Evolutionary conservation across 1,140 invertebrate genomes (phyloP).

Genomic region (Scaptomyza montana): DNA sequence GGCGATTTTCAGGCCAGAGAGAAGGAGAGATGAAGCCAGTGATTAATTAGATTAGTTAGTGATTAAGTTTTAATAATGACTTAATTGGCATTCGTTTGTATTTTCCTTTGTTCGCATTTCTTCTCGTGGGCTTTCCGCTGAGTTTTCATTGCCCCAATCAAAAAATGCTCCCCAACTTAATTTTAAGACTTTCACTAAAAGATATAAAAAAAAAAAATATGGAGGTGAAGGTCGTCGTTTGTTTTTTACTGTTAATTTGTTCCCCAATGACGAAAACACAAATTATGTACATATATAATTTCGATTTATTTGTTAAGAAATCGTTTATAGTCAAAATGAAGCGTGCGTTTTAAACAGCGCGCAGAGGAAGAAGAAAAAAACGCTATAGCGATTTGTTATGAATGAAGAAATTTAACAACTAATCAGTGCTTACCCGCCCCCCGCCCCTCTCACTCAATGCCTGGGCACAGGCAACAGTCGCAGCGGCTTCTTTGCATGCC

Average conservation of each 20-base stretch:
- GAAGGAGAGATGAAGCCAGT: not conserved
- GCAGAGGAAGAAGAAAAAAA: not conserved
- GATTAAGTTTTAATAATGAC: constrained; percentile 6
- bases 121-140: constrained; percentile 8
- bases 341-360: constrained; percentile 16
- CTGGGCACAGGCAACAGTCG: constrained; percentile 52
- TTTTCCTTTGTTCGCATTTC: constrained; percentile 8
- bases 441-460: constrained; percentile 7
- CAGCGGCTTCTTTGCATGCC: constrained; percentile 35
- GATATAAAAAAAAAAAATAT: constrained; percentile 5
- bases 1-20: not conserved
- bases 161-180: not conserved
- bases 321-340: constrained; percentile 56
- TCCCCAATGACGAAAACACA: not conserved
- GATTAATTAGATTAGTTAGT: constrained; percentile 3
- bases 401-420: constrained; percentile 57
- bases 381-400: constrained; percentile 34
- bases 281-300: constrained; percentile 71
- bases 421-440: constrained; percentile 62
- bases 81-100: constrained; percentile 12
- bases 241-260: not conserved
- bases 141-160: constrained; percentile 4
- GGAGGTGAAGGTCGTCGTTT: constrained; percentile 10
- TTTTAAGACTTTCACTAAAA: constrained; percentile 10
- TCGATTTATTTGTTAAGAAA: constrained; percentile 73